phyloP scores from a whole-genome alignment of 2,113 vertebrate genomes.

The Aythya baeri region DNA sequence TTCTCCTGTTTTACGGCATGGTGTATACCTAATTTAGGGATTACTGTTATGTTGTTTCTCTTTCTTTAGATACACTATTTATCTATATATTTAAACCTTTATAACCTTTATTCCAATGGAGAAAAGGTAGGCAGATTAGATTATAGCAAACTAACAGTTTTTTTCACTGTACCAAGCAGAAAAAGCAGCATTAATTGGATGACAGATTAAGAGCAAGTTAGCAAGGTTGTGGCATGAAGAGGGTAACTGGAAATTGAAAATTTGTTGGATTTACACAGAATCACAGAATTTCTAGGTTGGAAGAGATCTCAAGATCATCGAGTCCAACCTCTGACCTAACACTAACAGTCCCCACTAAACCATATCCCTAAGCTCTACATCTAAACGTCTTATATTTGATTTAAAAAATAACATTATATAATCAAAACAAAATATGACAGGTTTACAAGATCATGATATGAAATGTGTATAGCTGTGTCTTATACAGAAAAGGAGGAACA shows the following conservation, averaged over 20 bases:
- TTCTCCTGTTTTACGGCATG: neutral
- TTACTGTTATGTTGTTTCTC: conserved; percentile 31
- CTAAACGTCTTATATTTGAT: neutral
- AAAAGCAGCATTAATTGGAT: neutral
- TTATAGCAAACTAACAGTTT: neutral
- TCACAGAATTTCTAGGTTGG: too few relatives aligned
- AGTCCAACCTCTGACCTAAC: too few relatives aligned
- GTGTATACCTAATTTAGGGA: conserved; percentile 59
- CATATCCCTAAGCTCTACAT: too few relatives aligned
- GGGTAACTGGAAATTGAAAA: neutral
- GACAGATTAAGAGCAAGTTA: neutral
- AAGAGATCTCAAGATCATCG: too few relatives aligned
- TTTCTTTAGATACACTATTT: conserved; percentile 52
- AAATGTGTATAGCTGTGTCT: neutral
- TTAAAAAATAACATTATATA: neutral
- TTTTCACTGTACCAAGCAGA: neutral
- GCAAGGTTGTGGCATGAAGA: neutral
- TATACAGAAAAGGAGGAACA: neutral
- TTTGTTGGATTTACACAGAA: neutral
- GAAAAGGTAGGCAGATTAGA: conserved; percentile 23
- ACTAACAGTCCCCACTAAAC: too few relatives aligned
- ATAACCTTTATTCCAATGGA: neutral
- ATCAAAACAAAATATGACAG: neutral
- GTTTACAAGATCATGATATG: neutral
- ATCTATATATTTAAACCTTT: conserved; percentile 30